Evolutionary conservation across 2,797 vertebrate genomes (phyloP).

Genomic region (Saxicola maurus): DNA sequence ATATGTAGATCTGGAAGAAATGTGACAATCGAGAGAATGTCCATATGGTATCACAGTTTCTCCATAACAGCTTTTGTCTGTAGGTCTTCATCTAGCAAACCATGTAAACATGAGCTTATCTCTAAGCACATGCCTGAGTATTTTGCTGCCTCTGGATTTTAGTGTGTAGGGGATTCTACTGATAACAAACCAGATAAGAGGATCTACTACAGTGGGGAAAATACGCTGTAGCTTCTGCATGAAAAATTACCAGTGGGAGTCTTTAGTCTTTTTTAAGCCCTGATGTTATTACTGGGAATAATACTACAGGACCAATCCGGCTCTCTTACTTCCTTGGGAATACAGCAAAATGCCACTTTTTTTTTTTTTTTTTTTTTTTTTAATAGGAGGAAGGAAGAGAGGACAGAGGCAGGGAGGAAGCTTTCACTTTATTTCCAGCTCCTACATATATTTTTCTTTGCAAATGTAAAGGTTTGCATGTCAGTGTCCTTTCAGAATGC

Average conservation of each 20-base stretch:
- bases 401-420: background rate
- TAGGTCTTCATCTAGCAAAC: background rate
- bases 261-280: constrained; percentile 5
- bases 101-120: background rate
- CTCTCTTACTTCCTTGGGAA: background rate
- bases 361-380: too few relatives aligned
- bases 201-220: background rate
- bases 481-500: background rate
- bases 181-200: constrained; percentile 37
- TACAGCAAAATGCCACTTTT: background rate
- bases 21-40: background rate
- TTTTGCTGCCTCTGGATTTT: constrained; percentile 25
- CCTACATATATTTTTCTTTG: background rate
- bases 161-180: background rate
- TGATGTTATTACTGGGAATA: background rate
- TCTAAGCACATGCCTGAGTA: background rate
- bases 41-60: background rate
- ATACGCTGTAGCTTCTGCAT: background rate
- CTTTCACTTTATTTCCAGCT: background rate
- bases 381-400: background rate
- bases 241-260: background rate
- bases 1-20: background rate
- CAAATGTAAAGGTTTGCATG: background rate
- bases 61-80: background rate
- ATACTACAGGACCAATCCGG: background rate